phyloP scores from a whole-genome alignment of 2,888 invertebrate species.

The Chrysolina oricalcia region DNA sequence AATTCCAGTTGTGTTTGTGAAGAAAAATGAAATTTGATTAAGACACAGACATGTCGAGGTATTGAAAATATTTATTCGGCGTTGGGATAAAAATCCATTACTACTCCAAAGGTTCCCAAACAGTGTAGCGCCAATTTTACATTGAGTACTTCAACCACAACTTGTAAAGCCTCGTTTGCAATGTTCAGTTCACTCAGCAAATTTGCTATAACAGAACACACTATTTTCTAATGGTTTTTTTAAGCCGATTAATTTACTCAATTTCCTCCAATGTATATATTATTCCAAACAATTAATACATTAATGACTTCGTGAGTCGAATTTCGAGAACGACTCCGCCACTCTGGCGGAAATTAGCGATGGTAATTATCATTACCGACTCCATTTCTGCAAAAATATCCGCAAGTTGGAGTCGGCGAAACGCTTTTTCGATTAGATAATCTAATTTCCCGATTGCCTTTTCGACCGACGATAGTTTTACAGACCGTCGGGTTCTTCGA shows the following conservation, averaged over 20 bases:
- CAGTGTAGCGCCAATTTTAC: too few relatives aligned
- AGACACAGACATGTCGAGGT: too few relatives aligned
- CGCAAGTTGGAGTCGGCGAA: not conserved
- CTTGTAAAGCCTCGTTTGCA: too few relatives aligned
- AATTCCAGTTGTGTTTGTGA: too few relatives aligned
- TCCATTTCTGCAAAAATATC: not conserved
- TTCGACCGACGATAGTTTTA: conserved; percentile 40
- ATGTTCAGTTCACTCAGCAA: not conserved
- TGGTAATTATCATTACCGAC: not conserved
- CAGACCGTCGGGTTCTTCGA: not conserved
- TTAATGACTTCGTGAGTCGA: not conserved
- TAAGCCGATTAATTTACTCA: not conserved
- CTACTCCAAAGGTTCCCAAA: too few relatives aligned
- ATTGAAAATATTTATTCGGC: too few relatives aligned
- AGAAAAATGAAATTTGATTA: too few relatives aligned
- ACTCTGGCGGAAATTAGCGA: not conserved
- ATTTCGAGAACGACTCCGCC: not conserved
- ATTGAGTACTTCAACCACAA: not conserved
- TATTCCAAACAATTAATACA: not conserved
- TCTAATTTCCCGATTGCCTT: conserved; percentile 40
- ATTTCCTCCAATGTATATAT: not conserved
- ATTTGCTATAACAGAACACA: not conserved
- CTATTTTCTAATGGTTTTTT: not conserved
- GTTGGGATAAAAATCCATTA: too few relatives aligned
- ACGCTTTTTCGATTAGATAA: conserved; percentile 26